Evolutionary conservation across 2,888 invertebrate species (phyloP).

Genomic region (Dryomyza anilis): DNA sequence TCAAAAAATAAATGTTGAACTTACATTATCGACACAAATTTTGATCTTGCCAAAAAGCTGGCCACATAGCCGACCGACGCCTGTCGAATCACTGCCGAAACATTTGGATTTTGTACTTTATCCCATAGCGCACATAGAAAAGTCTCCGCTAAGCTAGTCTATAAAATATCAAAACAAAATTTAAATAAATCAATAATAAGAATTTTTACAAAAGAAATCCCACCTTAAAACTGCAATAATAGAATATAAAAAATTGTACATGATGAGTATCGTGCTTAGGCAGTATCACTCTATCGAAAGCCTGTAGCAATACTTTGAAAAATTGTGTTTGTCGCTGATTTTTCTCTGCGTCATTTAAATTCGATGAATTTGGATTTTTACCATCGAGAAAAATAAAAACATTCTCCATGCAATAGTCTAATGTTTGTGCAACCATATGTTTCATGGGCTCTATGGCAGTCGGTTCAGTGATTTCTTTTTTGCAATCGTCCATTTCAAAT

Average conservation of each 20-base stretch:
- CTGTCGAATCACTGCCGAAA: slow-evolving; percentile 70
- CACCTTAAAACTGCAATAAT: slow-evolving; percentile 71
- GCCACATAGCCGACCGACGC: slow-evolving; percentile 75
- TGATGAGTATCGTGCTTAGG: slow-evolving; percentile 83
- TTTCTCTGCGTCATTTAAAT: slow-evolving; percentile 52
- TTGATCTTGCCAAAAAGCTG: slow-evolving; percentile 74
- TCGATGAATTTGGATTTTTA: slow-evolving; percentile 39
- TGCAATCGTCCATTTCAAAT: slow-evolving; percentile 53
- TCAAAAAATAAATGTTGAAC: too few species aligned
- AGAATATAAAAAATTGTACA: slow-evolving; percentile 78
- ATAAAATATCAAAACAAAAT: slow-evolving; percentile 7
- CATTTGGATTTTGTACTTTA: slow-evolving; percentile 71
- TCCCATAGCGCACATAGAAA: slow-evolving; percentile 77
- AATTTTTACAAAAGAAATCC: background rate
- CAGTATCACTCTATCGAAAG: slow-evolving; percentile 81
- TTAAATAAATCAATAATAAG: background rate
- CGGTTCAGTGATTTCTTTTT: slow-evolving; percentile 39
- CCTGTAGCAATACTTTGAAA: slow-evolving; percentile 67
- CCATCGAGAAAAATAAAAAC: slow-evolving; percentile 70
- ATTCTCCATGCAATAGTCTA: slow-evolving; percentile 80
- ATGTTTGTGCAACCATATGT: slow-evolving; percentile 67
- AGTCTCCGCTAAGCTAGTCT: slow-evolving; percentile 61
- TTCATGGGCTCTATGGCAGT: slow-evolving; percentile 51
- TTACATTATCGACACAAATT: slow-evolving; percentile 68
- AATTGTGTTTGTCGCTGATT: slow-evolving; percentile 63